Conservation (phyloP, 1,140 invertebrate species). For the Sarcophaga peregrina region DNA sequence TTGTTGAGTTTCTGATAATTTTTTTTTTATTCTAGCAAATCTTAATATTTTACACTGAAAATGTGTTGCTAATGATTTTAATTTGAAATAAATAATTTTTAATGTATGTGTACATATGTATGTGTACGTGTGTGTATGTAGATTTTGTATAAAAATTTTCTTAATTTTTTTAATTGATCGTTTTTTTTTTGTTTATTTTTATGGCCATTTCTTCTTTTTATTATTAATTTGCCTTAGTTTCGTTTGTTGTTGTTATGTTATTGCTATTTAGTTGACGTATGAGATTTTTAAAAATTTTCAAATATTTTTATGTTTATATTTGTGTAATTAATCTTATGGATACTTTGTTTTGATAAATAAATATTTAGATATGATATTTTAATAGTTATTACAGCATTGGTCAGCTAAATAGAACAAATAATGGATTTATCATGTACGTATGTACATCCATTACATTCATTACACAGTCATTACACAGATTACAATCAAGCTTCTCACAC, state of each 20-base stretch:
- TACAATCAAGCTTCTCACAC: no score
- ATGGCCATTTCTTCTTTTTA: background rate
- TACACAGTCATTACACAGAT: no score
- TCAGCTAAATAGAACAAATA: background rate
- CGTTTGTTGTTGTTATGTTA: no score
- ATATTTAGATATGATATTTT: background rate
- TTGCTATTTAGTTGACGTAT: background rate
- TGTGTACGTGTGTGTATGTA: background rate
- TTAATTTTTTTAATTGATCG: constrained; percentile 9
- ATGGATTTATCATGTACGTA: no score
- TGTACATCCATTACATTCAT: no score
- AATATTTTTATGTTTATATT: background rate
- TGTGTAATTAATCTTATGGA: background rate
- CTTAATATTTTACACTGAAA: background rate
- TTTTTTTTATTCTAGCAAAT: background rate
- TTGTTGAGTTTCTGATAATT: no score
- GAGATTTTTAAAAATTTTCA: background rate
- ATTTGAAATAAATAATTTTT: background rate
- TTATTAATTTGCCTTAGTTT: background rate
- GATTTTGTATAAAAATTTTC: background rate
- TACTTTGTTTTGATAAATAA: background rate
- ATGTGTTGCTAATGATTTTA: background rate
- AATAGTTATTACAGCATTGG: background rate
- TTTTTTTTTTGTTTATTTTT: background rate
- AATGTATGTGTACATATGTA: background rate